Percentiles rank a stretch among this genome's conserved stretches.
Evolutionary conservation across 1,140 invertebrate genomes (phyloP).

Genomic region (Copidosoma floridanum): DNA sequence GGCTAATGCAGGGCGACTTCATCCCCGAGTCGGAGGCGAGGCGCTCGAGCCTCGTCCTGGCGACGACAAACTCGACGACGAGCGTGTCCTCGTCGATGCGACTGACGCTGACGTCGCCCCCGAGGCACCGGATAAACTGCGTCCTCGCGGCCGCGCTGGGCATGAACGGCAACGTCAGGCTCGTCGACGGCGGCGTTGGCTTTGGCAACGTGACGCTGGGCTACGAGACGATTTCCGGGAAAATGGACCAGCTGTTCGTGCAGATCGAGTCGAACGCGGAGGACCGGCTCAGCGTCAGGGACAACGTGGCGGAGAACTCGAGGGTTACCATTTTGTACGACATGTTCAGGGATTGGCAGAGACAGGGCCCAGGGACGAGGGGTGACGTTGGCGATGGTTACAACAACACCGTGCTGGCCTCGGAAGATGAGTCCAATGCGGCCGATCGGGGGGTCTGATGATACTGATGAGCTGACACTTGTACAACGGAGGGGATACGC

Average conservation of each 20-base stretch:
- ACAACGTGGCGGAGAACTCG: neutral
- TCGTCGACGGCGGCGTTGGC: constrained; percentile 20
- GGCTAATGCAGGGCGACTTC: constrained; percentile 29
- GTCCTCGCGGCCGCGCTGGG: constrained; percentile 26
- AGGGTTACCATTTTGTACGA: neutral
- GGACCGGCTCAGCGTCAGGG: neutral
- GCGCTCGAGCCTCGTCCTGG: constrained; percentile 2
- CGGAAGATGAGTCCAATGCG: neutral
- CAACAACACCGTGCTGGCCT: too few relatives aligned
- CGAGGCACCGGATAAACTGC: constrained; percentile 17
- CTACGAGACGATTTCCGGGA: neutral
- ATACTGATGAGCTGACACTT: too few relatives aligned
- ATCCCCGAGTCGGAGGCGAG: constrained; percentile 11
- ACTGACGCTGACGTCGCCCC: neutral
- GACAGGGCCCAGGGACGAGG: too few relatives aligned
- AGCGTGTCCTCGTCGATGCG: constrained; percentile 6
- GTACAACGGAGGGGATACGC: too few relatives aligned
- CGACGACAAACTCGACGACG: constrained; percentile 10
- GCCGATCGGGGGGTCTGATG: too few relatives aligned
- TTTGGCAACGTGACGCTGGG: neutral
- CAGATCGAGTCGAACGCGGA: constrained; percentile 5
- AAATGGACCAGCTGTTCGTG: constrained; percentile 20
- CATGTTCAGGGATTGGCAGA: constrained; percentile 15
- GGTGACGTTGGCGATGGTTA: neutral
- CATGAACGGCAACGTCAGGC: constrained; percentile 22